Conservation (phyloP, 2,113 vertebrate species). For the Cyphomyrus discorhynchus region DNA sequence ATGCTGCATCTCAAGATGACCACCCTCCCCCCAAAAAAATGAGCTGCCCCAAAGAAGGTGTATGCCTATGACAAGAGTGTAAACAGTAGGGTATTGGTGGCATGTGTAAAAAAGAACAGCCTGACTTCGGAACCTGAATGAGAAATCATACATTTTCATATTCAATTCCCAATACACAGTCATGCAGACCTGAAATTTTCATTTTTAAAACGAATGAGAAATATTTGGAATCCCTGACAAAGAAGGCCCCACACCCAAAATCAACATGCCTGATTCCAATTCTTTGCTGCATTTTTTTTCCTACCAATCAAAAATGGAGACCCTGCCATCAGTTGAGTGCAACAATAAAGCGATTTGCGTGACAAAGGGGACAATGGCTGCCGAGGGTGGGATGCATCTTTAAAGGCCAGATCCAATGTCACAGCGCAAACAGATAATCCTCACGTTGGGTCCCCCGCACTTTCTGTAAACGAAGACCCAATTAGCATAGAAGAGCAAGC, state of each 20-base stretch:
- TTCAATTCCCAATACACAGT: not conserved
- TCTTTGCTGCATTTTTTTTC: constrained; percentile 10
- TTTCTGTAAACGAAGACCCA: not conserved
- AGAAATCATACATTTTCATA: not conserved
- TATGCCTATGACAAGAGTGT: constrained; percentile 21
- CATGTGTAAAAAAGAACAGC: not conserved
- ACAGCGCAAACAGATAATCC: constrained; percentile 13
- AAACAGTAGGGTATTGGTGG: constrained; percentile 15
- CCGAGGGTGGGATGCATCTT: constrained; percentile 52
- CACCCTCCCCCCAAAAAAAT: not conserved
- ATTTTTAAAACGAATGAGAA: not conserved
- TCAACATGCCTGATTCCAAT: not conserved
- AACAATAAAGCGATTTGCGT: constrained; percentile 51
- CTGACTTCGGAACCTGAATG: not conserved
- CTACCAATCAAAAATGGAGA: constrained; percentile 28
- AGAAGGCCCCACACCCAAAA: not conserved
- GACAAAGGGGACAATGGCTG: constrained; percentile 45
- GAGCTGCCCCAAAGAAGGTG: constrained; percentile 11
- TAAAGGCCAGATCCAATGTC: constrained; percentile 41
- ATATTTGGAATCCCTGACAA: not conserved
- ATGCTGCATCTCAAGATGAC: not conserved
- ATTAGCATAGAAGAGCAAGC: constrained; percentile 1
- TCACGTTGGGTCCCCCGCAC: not conserved
- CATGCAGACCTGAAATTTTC: not conserved
- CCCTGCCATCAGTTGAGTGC: constrained; percentile 37